Conservation (phyloP, 2,888 invertebrate genomes). For the Stenodera caucasica region DNA sequence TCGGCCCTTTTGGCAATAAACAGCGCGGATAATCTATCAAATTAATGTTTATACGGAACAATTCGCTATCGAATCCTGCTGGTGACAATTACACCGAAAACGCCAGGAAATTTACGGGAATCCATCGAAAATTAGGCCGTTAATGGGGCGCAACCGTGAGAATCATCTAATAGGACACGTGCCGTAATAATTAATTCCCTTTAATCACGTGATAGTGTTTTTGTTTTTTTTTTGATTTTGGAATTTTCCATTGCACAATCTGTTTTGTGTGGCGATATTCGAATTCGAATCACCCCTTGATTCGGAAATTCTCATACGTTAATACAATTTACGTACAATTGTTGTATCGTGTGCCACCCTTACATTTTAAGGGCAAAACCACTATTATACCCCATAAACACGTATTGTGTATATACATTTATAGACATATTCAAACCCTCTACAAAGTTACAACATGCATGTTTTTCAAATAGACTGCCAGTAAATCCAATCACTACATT, state of each 20-base stretch:
- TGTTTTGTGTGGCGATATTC: neutral
- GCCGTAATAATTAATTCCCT: neutral
- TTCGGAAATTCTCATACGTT: conserved; percentile 17
- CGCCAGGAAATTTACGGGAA: too few relatives aligned
- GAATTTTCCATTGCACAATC: conserved; percentile 15
- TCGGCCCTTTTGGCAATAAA: conserved; percentile 52
- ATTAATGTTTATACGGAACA: conserved; percentile 50
- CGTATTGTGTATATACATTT: conserved; percentile 21
- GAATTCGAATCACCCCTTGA: neutral
- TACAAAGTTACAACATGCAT: conserved; percentile 29
- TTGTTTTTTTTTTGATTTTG: neutral
- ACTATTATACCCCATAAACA: conserved; percentile 32
- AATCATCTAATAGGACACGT: neutral
- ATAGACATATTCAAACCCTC: conserved; percentile 22
- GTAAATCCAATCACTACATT: conserved; percentile 49
- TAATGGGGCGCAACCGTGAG: too few relatives aligned
- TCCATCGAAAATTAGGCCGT: too few relatives aligned
- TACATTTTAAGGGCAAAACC: conserved; percentile 22
- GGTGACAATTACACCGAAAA: conserved; percentile 20
- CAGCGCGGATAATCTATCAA: conserved; percentile 55
- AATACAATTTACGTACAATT: conserved; percentile 21
- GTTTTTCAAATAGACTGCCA: conserved; percentile 19
- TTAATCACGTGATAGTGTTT: neutral
- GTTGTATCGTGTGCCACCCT: conserved; percentile 25
- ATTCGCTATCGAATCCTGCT: conserved; percentile 39